Percentiles rank a stretch among this genome's conserved stretches.
These are phyloP conservation scores for Strix uralensis DNA, from an alignment of 2,113 vertebrate genomes.

Conservation along the genomic window DNA sequence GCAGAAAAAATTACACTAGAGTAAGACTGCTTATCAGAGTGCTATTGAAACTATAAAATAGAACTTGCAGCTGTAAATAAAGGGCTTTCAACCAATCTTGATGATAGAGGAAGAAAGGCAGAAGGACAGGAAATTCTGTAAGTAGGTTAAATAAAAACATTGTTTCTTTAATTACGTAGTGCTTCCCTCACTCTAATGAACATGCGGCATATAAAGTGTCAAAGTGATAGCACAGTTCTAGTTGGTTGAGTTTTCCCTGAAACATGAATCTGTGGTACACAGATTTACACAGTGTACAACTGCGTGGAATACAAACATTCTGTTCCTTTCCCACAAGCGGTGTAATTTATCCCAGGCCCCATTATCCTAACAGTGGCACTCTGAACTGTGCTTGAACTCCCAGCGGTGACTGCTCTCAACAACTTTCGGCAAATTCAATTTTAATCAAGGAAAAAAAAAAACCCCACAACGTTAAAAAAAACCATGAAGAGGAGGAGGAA, in stretches of 20 bases:
- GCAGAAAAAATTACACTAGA: background rate
- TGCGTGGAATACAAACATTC: constrained; percentile 71
- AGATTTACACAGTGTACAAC: constrained; percentile 36
- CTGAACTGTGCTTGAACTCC: constrained; percentile 70
- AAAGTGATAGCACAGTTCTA: background rate
- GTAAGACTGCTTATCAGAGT: background rate
- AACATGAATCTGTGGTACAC: constrained; percentile 41
- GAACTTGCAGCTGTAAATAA: background rate
- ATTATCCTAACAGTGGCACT: constrained; percentile 62
- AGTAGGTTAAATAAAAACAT: background rate
- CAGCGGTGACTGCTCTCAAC: constrained; percentile 20
- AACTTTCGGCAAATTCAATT: constrained; percentile 40
- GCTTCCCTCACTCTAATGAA: background rate
- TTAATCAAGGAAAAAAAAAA: background rate
- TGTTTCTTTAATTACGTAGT: constrained; percentile 15
- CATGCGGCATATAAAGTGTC: background rate
- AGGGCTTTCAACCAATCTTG: background rate
- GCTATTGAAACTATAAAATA: background rate
- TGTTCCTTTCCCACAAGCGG: constrained; percentile 77
- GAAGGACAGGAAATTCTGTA: background rate
- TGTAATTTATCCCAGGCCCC: constrained; percentile 67
- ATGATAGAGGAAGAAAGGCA: background rate
- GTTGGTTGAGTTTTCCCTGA: constrained; percentile 38
- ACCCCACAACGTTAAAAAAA: background rate
- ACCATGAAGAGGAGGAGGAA: background rate